These are phyloP conservation scores for Phyllotreta striolata DNA, from an alignment of 2,888 invertebrate genomes.

Conservation along the genomic window DNA sequence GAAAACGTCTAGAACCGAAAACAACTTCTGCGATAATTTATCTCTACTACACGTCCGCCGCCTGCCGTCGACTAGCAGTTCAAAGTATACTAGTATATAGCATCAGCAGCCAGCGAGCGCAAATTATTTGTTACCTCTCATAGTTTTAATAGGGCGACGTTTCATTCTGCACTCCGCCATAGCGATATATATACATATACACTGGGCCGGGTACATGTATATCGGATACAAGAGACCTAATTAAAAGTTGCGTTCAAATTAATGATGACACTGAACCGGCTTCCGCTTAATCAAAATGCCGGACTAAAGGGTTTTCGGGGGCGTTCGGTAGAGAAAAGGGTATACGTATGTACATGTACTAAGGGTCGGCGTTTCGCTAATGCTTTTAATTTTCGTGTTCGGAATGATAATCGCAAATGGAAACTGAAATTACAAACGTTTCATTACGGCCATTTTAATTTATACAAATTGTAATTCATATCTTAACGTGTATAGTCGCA, in stretches of 20 bases:
- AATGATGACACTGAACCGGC: slow-evolving; percentile 32
- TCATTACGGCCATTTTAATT: too few relatives aligned
- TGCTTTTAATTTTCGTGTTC: too few relatives aligned
- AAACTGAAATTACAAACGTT: too few relatives aligned
- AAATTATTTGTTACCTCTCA: slow-evolving; percentile 15
- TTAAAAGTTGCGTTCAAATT: slow-evolving; percentile 33
- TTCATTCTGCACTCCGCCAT: neutral
- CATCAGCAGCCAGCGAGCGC: neutral
- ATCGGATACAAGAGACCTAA: slow-evolving; percentile 31
- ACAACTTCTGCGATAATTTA: slow-evolving; percentile 5
- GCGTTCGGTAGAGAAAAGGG: slow-evolving; percentile 2
- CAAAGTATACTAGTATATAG: slow-evolving; percentile 1
- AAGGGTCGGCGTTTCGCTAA: too few relatives aligned
- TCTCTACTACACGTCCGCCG: neutral
- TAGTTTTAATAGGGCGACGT: slow-evolving; percentile 7
- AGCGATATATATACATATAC: slow-evolving; percentile 4
- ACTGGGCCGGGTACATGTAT: neutral
- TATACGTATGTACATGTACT: neutral
- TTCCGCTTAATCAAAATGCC: slow-evolving; percentile 33
- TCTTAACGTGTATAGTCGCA: too few relatives aligned
- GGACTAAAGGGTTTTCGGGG: slow-evolving; percentile 17
- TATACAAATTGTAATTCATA: too few relatives aligned
- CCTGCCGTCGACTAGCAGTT: slow-evolving; percentile 1
- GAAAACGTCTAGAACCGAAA: neutral
- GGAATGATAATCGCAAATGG: too few relatives aligned